A percentile compares a stretch with the other conserved stretches of the same genome.
Evolutionary conservation across 2,113 vertebrate species (phyloP).

Genomic region (Bos taurus): ARS-UCD2.0 NC_037338.1:4249001-4249500

Average conservation of each 20-base stretch:
- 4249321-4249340: neutral
- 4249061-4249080: constrained; percentile 76
- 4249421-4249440: neutral
- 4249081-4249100: constrained; percentile 78
- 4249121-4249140: constrained; percentile 72
- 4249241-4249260: neutral
- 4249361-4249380: neutral
- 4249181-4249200: constrained; percentile 58
- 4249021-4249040: constrained; percentile 61
- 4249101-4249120: constrained; percentile 77
- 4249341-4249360: neutral
- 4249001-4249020: constrained; percentile 68
- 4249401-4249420: neutral
- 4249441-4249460: neutral
- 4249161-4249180: constrained; percentile 56
- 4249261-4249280: neutral
- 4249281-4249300: neutral
- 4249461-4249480: neutral
- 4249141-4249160: constrained; percentile 69
- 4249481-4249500: neutral
- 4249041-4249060: constrained; percentile 72
- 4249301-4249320: neutral
- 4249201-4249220: neutral
- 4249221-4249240: neutral
- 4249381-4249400: neutral